Evolutionary conservation across 2,888 invertebrate genomes (phyloP).

Genomic region (Exephanes ischioxanthus): DNA sequence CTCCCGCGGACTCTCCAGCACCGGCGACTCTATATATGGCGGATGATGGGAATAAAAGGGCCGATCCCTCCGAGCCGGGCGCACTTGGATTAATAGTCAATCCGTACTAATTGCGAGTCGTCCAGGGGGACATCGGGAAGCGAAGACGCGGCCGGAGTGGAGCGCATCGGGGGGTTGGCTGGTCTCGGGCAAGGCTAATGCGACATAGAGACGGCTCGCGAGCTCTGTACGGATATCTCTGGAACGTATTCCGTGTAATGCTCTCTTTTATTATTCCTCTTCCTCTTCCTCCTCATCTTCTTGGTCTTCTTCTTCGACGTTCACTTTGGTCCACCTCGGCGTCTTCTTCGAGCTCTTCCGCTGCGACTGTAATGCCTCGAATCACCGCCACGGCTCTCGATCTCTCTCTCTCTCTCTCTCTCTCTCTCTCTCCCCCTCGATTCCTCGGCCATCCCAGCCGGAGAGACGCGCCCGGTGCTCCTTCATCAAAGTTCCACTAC

Average conservation of each 20-base stretch:
- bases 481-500: conserved; percentile 73
- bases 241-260: conserved; percentile 61
- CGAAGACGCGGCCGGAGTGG: conserved; percentile 21
- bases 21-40: conserved; percentile 75
- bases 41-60: conserved; percentile 76
- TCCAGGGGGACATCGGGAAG: conserved; percentile 61
- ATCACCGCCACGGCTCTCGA: neutral
- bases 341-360: conserved; percentile 21
- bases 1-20: conserved; percentile 30
- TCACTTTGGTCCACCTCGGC: conserved; percentile 20
- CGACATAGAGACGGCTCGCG: conserved; percentile 16
- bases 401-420: no score
- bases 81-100: conserved; percentile 79
- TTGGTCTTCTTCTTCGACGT: conserved; percentile 39
- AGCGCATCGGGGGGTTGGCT: conserved; percentile 16
- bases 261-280: conserved; percentile 31
- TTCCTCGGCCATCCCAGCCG: conserved; percentile 37
- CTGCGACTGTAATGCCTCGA: conserved; percentile 13
- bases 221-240: conserved; percentile 23
- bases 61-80: conserved; percentile 69
- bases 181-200: conserved; percentile 36
- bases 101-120: conserved; percentile 80
- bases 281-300: conserved; percentile 29
- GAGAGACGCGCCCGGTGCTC: conserved; percentile 52
- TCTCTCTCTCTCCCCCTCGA: no score